Evolutionary conservation across 2,888 invertebrate genomes (phyloP).

Genomic region (Lottia scabra): DNA sequence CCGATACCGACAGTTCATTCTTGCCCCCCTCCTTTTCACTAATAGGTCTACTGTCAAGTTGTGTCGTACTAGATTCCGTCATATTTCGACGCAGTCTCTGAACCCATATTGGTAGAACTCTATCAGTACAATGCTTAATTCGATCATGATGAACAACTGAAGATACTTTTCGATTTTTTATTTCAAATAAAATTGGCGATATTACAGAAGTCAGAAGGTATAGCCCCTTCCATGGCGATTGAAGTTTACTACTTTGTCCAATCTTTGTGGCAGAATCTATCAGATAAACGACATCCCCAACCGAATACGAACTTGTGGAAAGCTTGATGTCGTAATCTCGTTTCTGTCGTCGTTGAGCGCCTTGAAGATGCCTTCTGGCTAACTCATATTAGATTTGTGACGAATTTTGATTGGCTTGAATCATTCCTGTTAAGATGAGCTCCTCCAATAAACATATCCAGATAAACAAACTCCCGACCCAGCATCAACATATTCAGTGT

Average conservation of each 20-base stretch:
- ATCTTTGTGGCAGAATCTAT: conserved; percentile 16
- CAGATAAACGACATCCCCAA: conserved; percentile 10
- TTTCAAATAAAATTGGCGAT: not conserved
- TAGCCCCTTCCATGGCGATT: not conserved
- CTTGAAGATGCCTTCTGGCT: not conserved
- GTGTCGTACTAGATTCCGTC: too few relatives aligned
- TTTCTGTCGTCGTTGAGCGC: conserved; percentile 10
- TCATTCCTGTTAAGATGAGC: not conserved
- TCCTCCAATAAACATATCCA: not conserved
- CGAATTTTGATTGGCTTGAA: too few relatives aligned
- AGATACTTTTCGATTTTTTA: not conserved
- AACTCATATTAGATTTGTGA: not conserved
- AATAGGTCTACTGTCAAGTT: too few relatives aligned
- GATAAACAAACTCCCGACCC: not conserved
- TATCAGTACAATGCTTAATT: not conserved
- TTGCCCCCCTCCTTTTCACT: too few relatives aligned
- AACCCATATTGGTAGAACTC: conserved; percentile 1
- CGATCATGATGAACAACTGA: conserved; percentile 9
- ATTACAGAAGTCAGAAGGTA: not conserved
- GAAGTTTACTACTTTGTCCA: not conserved
- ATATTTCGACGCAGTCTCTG: not conserved
- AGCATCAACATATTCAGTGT: conserved; percentile 6
- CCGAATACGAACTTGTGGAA: not conserved
- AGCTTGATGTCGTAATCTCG: conserved; percentile 15
- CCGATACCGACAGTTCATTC: too few relatives aligned